Conservation (phyloP, 2,888 invertebrate genomes). For the Calameuta pallipes region DNA sequence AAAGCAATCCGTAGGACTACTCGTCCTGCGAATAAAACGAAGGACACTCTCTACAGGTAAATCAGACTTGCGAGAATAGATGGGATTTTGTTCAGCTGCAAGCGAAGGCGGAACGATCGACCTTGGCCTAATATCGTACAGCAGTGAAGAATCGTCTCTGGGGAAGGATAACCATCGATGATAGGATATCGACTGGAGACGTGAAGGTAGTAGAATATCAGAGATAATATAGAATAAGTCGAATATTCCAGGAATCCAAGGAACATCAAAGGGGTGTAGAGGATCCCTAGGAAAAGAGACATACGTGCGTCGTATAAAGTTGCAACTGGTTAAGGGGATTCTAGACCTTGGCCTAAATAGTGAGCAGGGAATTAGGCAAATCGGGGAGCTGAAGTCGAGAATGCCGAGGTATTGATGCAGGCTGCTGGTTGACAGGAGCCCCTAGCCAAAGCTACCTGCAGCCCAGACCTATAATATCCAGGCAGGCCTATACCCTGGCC, state of each 20-base stretch:
- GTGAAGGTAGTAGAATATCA: neutral
- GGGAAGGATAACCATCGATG: neutral
- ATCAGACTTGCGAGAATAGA: neutral
- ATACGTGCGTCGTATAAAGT: neutral
- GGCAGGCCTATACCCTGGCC: conserved; percentile 61
- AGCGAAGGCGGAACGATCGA: neutral
- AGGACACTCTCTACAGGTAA: neutral
- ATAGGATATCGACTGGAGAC: neutral
- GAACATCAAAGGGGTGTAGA: neutral
- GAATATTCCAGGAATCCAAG: neutral
- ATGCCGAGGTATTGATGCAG: conserved; percentile 47
- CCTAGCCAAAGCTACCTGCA: conserved; percentile 57
- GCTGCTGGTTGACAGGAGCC: conserved; percentile 48
- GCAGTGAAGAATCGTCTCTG: neutral
- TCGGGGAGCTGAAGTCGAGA: conserved; percentile 32
- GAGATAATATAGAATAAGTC: neutral
- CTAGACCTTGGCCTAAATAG: conserved; percentile 53
- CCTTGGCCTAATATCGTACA: neutral
- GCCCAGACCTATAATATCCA: conserved; percentile 51
- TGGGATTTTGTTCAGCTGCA: neutral
- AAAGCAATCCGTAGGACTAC: neutral
- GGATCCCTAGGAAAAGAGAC: neutral
- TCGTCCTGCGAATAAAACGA: neutral
- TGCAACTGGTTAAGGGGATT: neutral
- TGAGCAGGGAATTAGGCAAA: conserved; percentile 54